These are phyloP conservation scores for Vandiemenella viatica DNA, from an alignment of 2,888 invertebrate species.

Conservation along the genomic window DNA sequence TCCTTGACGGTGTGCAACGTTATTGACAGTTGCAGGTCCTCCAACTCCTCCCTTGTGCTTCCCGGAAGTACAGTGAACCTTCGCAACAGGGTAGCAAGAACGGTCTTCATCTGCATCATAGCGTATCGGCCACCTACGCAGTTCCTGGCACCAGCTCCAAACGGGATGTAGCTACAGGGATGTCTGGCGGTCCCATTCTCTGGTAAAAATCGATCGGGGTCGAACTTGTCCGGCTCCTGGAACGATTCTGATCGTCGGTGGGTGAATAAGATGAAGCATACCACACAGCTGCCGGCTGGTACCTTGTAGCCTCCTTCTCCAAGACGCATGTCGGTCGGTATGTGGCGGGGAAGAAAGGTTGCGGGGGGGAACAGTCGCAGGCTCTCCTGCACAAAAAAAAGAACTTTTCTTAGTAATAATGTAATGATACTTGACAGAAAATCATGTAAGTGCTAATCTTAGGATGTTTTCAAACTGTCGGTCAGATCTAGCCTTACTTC, in stretches of 20 bases:
- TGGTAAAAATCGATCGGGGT: not conserved
- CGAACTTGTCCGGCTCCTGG: not conserved
- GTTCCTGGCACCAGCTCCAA: not conserved
- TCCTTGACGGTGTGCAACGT: too few relatives aligned
- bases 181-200: not conserved
- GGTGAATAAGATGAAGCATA: not conserved
- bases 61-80: too few relatives aligned
- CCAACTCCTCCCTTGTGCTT: too few relatives aligned
- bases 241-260: not conserved
- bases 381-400: too few relatives aligned
- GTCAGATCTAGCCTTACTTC: too few relatives aligned
- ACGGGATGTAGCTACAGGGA: not conserved
- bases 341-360: not conserved
- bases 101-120: too few relatives aligned
- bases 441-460: too few relatives aligned
- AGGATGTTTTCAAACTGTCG: too few relatives aligned
- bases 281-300: not conserved
- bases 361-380: not conserved
- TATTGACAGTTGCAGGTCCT: too few relatives aligned
- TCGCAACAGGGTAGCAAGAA: too few relatives aligned
- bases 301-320: not conserved
- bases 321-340: not conserved
- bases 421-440: too few relatives aligned
- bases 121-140: not conserved
- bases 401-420: too few relatives aligned